Evolutionary conservation across 2,113 vertebrate species (phyloP).

Genomic region (Hemiprocne comata): DNA sequence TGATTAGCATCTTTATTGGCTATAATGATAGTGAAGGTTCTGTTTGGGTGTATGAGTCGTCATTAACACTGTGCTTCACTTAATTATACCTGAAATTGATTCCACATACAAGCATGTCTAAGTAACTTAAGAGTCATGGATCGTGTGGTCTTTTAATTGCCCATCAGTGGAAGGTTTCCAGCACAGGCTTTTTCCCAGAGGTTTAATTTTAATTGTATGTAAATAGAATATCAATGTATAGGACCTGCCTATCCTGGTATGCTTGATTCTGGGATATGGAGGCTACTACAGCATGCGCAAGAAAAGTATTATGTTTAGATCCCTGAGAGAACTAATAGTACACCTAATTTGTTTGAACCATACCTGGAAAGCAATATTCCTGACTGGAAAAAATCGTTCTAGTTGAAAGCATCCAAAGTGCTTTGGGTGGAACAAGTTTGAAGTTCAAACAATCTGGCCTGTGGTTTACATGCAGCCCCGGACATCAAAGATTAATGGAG

Average conservation of each 20-base stretch:
- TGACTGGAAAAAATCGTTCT: not conserved
- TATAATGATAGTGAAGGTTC: conserved; percentile 59
- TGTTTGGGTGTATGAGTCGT: not conserved
- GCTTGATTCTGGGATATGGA: not conserved
- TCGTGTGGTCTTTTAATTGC: conserved; percentile 14
- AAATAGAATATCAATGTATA: not conserved
- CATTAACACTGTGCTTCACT: conserved; percentile 21
- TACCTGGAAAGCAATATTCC: not conserved
- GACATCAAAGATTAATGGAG: not conserved
- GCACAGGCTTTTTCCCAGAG: not conserved
- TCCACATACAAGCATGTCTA: not conserved
- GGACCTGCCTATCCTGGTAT: not conserved
- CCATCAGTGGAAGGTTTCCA: conserved; percentile 24
- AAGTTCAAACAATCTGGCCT: not conserved
- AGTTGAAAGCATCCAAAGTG: not conserved
- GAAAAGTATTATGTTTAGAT: not conserved
- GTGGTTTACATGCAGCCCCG: not conserved
- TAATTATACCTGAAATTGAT: conserved; percentile 48
- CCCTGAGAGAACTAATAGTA: not conserved
- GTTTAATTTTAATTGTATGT: not conserved
- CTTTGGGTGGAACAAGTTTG: not conserved
- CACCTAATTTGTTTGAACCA: not conserved
- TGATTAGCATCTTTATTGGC: conserved; percentile 36
- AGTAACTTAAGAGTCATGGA: not conserved
- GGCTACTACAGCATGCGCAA: not conserved